These are phyloP conservation scores for Catonia carolina DNA, from an alignment of 2,888 invertebrate species.

Conservation along the genomic window DNA sequence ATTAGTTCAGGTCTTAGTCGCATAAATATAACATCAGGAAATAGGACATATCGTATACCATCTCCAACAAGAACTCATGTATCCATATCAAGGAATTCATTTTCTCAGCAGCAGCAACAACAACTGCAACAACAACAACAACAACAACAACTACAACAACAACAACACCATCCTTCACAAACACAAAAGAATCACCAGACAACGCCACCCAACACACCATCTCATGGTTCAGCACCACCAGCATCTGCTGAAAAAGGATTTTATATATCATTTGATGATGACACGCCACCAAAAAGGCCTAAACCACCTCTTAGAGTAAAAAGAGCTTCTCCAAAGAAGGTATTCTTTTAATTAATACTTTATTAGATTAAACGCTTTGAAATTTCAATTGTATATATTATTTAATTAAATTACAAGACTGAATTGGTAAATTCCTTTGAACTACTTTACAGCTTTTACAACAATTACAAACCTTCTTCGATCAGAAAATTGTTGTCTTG, in stretches of 20 bases:
- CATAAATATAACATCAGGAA: conserved; percentile 80
- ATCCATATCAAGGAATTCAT: conserved; percentile 22
- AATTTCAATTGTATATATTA: too few relatives aligned
- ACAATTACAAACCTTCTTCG: too few relatives aligned
- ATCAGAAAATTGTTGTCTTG: too few relatives aligned
- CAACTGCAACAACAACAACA: neutral
- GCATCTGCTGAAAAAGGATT: conserved; percentile 70
- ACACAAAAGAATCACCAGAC: conserved; percentile 10
- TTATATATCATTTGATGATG: conserved; percentile 89
- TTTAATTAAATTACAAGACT: too few relatives aligned
- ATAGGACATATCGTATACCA: conserved; percentile 80
- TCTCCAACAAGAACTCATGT: conserved; percentile 70
- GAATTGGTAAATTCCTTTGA: too few relatives aligned
- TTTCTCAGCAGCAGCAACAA: conserved; percentile 10
- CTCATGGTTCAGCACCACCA: too few relatives aligned
- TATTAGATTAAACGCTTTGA: too few relatives aligned
- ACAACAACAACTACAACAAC: neutral
- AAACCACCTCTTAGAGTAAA: conserved; percentile 79
- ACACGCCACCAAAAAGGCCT: conserved; percentile 71
- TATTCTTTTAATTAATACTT: conserved; percentile 39
- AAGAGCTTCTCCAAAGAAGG: conserved; percentile 69
- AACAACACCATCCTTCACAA: neutral
- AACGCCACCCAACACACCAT: neutral
- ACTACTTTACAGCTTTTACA: too few relatives aligned
- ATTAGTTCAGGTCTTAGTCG: conserved; percentile 62